Evolutionary conservation across 1,140 invertebrate species (phyloP).

Genomic region (Choristoneura fumiferana): DNA sequence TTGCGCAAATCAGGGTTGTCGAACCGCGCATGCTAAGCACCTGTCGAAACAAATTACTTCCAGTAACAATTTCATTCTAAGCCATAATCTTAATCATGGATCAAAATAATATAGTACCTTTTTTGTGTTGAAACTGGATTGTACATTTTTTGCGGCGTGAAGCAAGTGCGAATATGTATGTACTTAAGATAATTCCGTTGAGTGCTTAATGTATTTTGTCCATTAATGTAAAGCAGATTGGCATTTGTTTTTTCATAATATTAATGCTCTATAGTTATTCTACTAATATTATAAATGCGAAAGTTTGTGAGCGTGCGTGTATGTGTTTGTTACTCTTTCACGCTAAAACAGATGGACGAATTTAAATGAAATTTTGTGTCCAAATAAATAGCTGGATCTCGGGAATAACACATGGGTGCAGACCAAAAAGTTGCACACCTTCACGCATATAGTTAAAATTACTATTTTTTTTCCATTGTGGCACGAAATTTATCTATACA

Average conservation of each 20-base stretch:
- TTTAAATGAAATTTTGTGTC: too few relatives aligned
- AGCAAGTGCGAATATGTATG: neutral
- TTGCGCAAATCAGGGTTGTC: neutral
- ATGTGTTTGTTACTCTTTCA: too few relatives aligned
- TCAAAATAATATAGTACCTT: conserved; percentile 13
- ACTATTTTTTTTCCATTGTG: too few relatives aligned
- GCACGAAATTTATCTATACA: too few relatives aligned
- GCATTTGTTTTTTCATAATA: neutral
- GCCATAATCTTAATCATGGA: conserved; percentile 22
- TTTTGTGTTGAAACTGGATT: conserved; percentile 9
- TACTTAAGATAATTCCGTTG: conserved; percentile 18
- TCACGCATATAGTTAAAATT: too few relatives aligned
- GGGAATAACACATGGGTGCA: too few relatives aligned
- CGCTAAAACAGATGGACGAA: too few relatives aligned
- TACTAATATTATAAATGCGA: too few relatives aligned
- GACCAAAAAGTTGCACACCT: too few relatives aligned
- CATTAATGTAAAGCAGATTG: conserved; percentile 1
- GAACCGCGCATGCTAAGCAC: conserved; percentile 14
- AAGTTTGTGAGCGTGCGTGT: too few relatives aligned
- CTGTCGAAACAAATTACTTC: conserved; percentile 32
- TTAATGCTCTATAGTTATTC: too few relatives aligned
- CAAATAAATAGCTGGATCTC: too few relatives aligned
- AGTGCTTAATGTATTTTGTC: conserved; percentile 11
- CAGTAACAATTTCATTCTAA: neutral
- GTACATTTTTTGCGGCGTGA: neutral